phyloP scores from a whole-genome alignment of 2,113 vertebrate species.

The Sinocyclocheilus anshuiensis region DNA sequence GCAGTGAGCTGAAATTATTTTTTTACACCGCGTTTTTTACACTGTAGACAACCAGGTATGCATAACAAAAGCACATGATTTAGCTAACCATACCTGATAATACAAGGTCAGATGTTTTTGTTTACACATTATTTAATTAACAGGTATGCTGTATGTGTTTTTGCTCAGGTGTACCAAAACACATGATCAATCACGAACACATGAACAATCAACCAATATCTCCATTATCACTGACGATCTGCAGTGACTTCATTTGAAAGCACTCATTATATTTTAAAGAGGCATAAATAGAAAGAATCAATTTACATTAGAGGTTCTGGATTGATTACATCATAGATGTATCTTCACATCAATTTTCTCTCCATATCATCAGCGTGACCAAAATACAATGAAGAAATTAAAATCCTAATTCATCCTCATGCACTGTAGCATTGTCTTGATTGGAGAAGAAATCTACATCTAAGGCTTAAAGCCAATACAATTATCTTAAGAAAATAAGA shows the following conservation, averaged over 20 bases:
- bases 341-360: not conserved
- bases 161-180: not conserved
- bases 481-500: conserved; percentile 19
- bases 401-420: not conserved
- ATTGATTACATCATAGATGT: not conserved
- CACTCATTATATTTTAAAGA: not conserved
- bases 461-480: not conserved
- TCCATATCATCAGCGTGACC: not conserved
- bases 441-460: not conserved
- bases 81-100: not conserved
- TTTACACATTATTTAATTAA: not conserved
- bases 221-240: not conserved
- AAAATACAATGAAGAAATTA: not conserved
- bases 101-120: not conserved
- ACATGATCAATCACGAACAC: not conserved
- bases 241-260: not conserved
- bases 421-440: not conserved
- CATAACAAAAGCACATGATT: not conserved
- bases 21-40: not conserved
- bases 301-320: not conserved
- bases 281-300: conserved; percentile 6
- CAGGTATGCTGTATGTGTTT: not conserved
- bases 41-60: not conserved
- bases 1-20: conserved; percentile 11
- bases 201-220: not conserved